Percentiles rank a stretch among this genome's conserved stretches.
Evolutionary conservation across 2,113 vertebrate genomes (phyloP).

Genomic region (Dinomys branickii): DNA sequence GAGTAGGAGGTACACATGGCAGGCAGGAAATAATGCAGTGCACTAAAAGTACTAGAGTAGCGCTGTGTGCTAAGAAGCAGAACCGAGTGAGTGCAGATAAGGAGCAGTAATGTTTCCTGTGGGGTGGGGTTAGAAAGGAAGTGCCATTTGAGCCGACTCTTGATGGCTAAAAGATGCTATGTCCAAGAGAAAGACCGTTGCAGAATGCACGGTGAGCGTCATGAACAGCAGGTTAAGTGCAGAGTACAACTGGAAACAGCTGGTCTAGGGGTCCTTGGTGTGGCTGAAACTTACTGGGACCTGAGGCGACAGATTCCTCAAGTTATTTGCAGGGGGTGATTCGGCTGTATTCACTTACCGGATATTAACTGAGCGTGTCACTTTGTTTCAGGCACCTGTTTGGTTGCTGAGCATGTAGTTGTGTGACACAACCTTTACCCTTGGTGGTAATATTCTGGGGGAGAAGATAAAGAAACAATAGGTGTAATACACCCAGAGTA

Average conservation of each 20-base stretch:
- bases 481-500: neutral
- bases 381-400: slow-evolving; percentile 25
- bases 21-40: neutral
- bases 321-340: neutral
- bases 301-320: slow-evolving; percentile 23
- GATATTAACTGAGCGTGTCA: slow-evolving; percentile 1
- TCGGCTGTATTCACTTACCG: neutral
- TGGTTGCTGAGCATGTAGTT: neutral
- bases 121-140: neutral
- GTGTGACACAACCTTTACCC: neutral
- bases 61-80: neutral
- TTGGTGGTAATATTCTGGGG: slow-evolving; percentile 24
- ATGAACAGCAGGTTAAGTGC: neutral
- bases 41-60: neutral
- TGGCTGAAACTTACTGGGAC: slow-evolving; percentile 13
- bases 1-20: neutral
- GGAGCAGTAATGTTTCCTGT: neutral
- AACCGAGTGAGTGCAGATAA: neutral
- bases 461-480: slow-evolving; percentile 18
- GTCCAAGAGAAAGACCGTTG: neutral
- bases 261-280: neutral
- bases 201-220: neutral
- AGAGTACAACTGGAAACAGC: neutral
- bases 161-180: neutral
- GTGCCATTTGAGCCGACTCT: neutral